Evolutionary conservation across 2,888 invertebrate species (phyloP), one percentile per base, ranked within the genome.

Genomic region (Seira ritae): DNA sequence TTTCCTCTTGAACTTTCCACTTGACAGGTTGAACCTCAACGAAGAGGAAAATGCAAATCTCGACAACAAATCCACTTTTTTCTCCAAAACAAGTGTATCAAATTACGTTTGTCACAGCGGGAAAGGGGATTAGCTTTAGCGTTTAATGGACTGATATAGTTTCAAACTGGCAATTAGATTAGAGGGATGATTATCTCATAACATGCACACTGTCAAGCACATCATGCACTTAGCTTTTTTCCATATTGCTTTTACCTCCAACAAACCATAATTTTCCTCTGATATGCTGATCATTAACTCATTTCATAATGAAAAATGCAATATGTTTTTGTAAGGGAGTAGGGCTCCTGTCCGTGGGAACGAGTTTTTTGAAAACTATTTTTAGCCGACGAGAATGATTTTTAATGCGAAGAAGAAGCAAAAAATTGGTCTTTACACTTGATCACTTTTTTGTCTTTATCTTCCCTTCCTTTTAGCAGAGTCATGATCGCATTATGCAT

Each of bases 371-470:
- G 3, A 60, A 60, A 60, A 60, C 81, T 81, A 81, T 81, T 81
- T 81, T 81, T 81, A 81, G 60, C 17, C 60, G 3, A 42, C n/a
- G n/a, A 60, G 81, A 76, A 71, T 17, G 68, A 69, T 72, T 71
- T 71, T 76, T 80, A 80, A 68, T 80, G 73, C 17, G 68, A 73
- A 65, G 19, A 67, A 22, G 67, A 67, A 19, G 55, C 17, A 46
- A 72, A 79, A 81, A 81, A 19, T 31, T 60, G 50, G 70, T 76
- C 50, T 81, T 81, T 50, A 75, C 81, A 81, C 81, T 81, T 81
- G 81, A 81, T 81, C 81, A 81, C 81, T 81, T 81, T 46, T 55
- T 80, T 73, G 74, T 65, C 72, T 42, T 12, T n/a, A 67, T 81
- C 67, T 70, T 71, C 62, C 12, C 42, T 81, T 76, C 72, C 69